A percentile compares a stretch with the other conserved stretches of the same genome.
phyloP scores from a whole-genome alignment of 53 echinoderm and acorn worm genomes.

The Mesocentrotus franciscanus region DNA sequence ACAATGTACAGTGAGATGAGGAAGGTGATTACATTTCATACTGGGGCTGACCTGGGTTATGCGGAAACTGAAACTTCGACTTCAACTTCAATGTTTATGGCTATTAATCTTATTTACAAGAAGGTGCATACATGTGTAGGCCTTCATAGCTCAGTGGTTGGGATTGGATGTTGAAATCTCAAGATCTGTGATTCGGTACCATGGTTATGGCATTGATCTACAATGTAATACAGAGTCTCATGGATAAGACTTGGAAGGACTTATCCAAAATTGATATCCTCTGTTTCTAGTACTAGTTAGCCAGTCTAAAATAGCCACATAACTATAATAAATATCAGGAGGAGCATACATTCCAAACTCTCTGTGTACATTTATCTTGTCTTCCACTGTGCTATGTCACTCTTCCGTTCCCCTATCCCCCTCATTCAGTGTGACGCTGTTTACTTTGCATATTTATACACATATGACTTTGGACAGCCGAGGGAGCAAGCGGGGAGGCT shows the following conservation, averaged over 20 bases:
- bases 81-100: background rate
- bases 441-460: slow-evolving; percentile 20
- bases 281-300: no score
- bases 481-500: slow-evolving; percentile 36
- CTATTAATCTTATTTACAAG: no score
- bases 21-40: background rate
- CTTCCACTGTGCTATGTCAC: slow-evolving; percentile 12
- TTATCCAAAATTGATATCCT: no score
- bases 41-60: background rate
- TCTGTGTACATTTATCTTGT: background rate
- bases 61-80: background rate
- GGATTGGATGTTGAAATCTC: no score
- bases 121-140: no score
- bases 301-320: no score
- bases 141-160: no score
- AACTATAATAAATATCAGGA: background rate
- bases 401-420: background rate
- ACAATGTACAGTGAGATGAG: background rate
- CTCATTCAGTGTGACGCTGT: background rate
- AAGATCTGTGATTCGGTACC: no score
- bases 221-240: no score
- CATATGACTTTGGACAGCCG: background rate
- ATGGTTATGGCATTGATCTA: no score
- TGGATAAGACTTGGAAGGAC: no score
- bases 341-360: background rate